These are phyloP conservation scores for Ctenoplectra terminalis DNA, from an alignment of 1,140 invertebrate genomes.

Conservation along the genomic window DNA sequence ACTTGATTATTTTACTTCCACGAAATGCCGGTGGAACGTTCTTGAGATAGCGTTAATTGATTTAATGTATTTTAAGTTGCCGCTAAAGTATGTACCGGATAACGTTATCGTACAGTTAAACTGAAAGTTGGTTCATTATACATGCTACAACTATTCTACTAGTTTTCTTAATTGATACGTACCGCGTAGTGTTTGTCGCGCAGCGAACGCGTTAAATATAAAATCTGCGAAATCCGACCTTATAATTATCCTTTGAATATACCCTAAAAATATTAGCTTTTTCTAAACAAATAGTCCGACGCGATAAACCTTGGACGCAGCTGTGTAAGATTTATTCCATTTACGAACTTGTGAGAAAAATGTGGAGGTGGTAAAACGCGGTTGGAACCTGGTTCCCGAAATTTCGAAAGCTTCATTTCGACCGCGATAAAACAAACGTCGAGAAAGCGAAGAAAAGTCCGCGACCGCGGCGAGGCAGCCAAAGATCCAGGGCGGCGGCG, in stretches of 20 bases:
- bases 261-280: too few species aligned
- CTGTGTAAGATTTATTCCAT: constrained; percentile 3
- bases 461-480: constrained; percentile 64
- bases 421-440: constrained; percentile 60
- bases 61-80: not conserved
- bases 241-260: too few species aligned
- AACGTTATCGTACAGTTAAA: not conserved
- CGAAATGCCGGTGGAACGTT: constrained; percentile 1
- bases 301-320: not conserved
- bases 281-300: too few species aligned
- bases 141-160: too few species aligned
- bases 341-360: not conserved
- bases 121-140: not conserved
- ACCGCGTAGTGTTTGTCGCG: too few species aligned
- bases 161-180: too few species aligned
- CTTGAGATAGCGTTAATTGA: not conserved
- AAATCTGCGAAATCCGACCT: too few species aligned
- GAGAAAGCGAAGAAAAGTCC: constrained; percentile 64
- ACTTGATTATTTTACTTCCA: constrained; percentile 42
- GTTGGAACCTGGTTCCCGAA: constrained; percentile 6
- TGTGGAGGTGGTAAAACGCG: not conserved
- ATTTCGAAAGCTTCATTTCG: constrained; percentile 49
- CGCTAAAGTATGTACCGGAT: too few species aligned
- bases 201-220: too few species aligned
- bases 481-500: constrained; percentile 75